Base-by-base conservation (phyloP, 1,140 invertebrate genomes). In the Orchestia grillus region DNA sequence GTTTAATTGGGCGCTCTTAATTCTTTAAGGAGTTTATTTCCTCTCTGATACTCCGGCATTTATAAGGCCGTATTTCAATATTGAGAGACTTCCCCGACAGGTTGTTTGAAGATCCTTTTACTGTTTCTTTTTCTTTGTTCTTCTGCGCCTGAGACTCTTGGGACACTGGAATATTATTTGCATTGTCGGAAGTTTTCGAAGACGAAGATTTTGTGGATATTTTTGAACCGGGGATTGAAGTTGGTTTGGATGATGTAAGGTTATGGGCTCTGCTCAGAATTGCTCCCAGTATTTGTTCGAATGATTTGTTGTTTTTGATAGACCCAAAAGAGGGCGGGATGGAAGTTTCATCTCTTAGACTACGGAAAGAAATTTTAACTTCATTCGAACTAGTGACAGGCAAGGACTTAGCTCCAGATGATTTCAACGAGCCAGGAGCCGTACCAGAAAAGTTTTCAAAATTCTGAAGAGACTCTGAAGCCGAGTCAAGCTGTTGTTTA, bases 321-420 rank as follows among this genome's bases (percentile, higher is more conserved):
- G 88, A 90, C n/a, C 88, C 88, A 90, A 90, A 90, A 90, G 88
- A 90, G 8, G 88, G 42, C 11, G 88, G 88, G n/a, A 90, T 90
- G 16, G 88, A 90, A 44, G 88, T 90, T 90, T 90, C 88, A 43
- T 90, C 88, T 90, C 43, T 90, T 16, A 94, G 92, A 45, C 92
- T 94, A 23, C 92, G 92, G 44, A 94, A 94, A 47, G 92, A 94
- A 94, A 94, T 94, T 94, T 94, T 94, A 44, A 94, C 92, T 28
- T 94, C 92, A 19, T 44, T 94, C 44, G 92, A 44, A 11, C 43
- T 28, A 44, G 88, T 41, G 88, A 90, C 88, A 90, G 88, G 88
- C 15, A 44, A 90, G 88, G 92, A 91, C 36, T 11, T 11, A 8
- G 88, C 42, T 42, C 11, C 11, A 43, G 41, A 45, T 6, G 92